These are phyloP conservation scores for Lepilemur septentrionalis DNA, from an alignment of 2,797 vertebrate genomes.

Conservation along the genomic window DNA sequence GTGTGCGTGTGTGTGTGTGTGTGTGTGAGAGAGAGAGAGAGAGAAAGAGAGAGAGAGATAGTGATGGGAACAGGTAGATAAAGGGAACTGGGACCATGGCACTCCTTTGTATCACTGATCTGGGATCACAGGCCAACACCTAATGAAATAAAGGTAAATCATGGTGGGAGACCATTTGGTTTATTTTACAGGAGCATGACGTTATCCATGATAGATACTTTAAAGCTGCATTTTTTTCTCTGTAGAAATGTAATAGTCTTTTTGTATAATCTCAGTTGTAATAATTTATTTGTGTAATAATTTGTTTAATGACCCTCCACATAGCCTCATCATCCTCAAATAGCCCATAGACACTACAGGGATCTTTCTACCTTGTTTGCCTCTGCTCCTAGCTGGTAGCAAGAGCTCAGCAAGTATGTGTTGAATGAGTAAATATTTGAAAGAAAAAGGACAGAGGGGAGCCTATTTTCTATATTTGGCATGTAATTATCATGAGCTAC, in stretches of 20 bases:
- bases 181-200: background rate
- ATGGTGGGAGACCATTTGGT: background rate
- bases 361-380: background rate
- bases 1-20: no score
- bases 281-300: background rate
- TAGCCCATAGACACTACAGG: background rate
- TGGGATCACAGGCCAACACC: background rate
- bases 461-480: background rate
- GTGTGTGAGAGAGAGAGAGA: no score
- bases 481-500: background rate
- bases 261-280: background rate
- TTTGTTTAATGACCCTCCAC: background rate
- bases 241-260: background rate
- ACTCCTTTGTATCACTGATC: background rate
- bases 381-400: background rate
- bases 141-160: slow-evolving; percentile 6
- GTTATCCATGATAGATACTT: background rate
- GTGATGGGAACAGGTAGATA: background rate
- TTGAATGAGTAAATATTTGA: background rate
- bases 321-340: background rate
- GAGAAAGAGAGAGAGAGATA: background rate
- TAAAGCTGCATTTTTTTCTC: slow-evolving; percentile 10
- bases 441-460: background rate
- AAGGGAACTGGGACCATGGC: background rate
- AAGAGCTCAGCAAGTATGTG: background rate